Evolutionary conservation across 2,113 vertebrate species (phyloP).

Genomic region (Lonchura striata): DNA sequence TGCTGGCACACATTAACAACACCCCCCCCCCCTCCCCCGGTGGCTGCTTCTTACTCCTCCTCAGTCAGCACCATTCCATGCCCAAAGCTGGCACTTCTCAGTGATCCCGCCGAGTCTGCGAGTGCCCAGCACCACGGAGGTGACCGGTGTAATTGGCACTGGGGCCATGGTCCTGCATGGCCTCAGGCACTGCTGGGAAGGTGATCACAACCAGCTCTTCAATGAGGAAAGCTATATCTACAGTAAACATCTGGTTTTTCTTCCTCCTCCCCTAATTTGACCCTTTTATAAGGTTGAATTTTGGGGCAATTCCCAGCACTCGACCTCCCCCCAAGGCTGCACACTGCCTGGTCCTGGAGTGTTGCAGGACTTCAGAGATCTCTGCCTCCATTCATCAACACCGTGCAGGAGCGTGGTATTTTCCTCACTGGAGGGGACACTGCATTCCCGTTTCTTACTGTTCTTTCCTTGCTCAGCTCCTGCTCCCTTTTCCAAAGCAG

Average conservation of each 20-base stretch:
- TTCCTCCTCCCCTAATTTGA: neutral
- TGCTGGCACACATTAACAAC: neutral
- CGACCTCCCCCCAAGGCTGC: rapidly evolving
- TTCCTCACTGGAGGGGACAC: neutral
- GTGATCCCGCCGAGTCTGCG: rapidly evolving
- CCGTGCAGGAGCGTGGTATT: no score
- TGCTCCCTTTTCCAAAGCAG: neutral
- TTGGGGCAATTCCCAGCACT: neutral
- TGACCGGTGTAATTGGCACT: neutral
- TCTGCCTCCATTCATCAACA: no score
- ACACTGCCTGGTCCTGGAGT: neutral
- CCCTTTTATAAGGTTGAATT: neutral
- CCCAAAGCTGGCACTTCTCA: neutral
- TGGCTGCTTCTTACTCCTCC: neutral
- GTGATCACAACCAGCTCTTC: neutral
- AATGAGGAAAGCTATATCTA: neutral
- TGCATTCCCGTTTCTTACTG: neutral
- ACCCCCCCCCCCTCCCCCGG: rapidly evolving
- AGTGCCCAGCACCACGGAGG: neutral
- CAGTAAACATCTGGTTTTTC: neutral
- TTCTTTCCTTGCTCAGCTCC: neutral
- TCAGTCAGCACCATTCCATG: rapidly evolving
- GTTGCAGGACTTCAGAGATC: no score
- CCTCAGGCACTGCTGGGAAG: neutral
- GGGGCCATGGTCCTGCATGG: neutral